Conservation (phyloP, 2,113 vertebrate genomes). For the Crotalus viridis region DNA sequence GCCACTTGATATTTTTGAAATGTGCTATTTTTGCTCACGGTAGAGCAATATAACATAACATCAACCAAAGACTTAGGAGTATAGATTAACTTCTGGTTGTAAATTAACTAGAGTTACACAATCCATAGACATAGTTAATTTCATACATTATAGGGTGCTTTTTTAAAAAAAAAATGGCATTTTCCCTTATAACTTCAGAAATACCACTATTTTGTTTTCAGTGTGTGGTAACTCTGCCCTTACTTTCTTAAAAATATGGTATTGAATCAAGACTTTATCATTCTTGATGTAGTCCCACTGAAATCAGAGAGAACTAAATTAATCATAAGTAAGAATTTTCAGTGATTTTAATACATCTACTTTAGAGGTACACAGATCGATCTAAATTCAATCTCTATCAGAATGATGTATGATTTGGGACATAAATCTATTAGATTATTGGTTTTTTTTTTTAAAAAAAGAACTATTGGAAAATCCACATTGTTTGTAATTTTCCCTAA, state of each 20-base stretch:
- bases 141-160: background rate
- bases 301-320: background rate
- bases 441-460: background rate
- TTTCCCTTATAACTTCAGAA: background rate
- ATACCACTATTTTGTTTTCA: background rate
- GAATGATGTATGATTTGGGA: background rate
- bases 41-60: background rate
- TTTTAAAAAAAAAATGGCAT: background rate
- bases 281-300: background rate
- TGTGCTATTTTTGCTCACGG: background rate
- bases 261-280: background rate
- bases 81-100: background rate
- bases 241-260: background rate
- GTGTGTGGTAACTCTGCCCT: background rate
- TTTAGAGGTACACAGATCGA: background rate
- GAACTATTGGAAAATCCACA: background rate
- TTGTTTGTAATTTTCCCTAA: background rate
- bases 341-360: background rate
- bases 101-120: background rate
- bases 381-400: background rate
- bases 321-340: background rate
- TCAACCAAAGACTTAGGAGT: background rate
- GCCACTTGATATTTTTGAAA: background rate
- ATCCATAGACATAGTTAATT: background rate
- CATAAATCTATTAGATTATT: background rate